phyloP scores from a whole-genome alignment of 64 coral and sea anemone genomes.

The Acropora yongei region DNA sequence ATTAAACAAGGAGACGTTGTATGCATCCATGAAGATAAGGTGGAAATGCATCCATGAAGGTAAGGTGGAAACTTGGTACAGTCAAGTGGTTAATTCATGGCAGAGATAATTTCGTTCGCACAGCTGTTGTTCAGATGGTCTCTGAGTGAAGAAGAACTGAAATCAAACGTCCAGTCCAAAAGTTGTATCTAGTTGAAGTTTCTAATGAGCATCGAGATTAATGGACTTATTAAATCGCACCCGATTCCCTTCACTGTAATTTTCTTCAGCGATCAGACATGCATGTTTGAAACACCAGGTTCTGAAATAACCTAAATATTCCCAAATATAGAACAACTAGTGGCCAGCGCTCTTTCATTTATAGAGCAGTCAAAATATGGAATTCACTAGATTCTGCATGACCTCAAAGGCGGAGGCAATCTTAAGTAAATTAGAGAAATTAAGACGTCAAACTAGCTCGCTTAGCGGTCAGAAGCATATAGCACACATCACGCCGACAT shows the following conservation, averaged over 20 bases:
- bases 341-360: not conserved
- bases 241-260: not conserved
- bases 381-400: not conserved
- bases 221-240: not conserved
- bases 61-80: too few species aligned
- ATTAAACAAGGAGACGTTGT: too few species aligned
- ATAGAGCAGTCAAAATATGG: slow-evolving; percentile 4
- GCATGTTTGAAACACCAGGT: not conserved
- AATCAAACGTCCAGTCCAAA: too few species aligned
- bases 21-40: too few species aligned
- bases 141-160: too few species aligned
- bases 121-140: too few species aligned
- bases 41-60: too few species aligned
- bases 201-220: too few species aligned
- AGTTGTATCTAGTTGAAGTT: too few species aligned
- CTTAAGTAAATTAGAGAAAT: not conserved
- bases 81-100: too few species aligned
- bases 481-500: not conserved
- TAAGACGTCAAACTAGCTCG: not conserved
- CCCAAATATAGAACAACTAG: not conserved
- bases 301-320: not conserved
- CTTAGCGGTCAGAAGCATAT: not conserved
- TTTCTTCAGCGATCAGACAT: not conserved
- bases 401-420: not conserved
- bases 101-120: too few species aligned